Evolutionary conservation across 2,888 invertebrate genomes (phyloP), one percentile per base, ranked within the genome.

Genomic region (Ichneumoninae sp.): DNA sequence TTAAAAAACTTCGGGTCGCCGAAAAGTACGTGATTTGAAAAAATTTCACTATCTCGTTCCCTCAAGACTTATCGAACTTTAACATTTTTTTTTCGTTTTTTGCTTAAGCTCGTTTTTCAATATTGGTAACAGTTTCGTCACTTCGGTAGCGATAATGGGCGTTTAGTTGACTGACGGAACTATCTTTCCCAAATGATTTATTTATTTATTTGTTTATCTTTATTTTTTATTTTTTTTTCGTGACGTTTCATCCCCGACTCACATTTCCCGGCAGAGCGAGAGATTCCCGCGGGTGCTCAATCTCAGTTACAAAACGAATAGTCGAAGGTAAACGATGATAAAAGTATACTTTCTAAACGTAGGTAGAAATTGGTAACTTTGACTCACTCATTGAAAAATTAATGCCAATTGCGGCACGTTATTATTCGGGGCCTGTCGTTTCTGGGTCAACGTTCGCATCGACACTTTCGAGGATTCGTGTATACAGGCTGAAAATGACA

Each of bases 301-400:
- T 93, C 92, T 93, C 91, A 92, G 89, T 92, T 93, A 93, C 89
- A 92, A 93, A 93, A 92, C 90, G 90, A 92, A 92, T 91, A 90
- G 89, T 92, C 90, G 90, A 92, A 91, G 90, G 89, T 93, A 91
- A 93, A 93, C 90, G 90, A 92, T 89, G 92, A 93, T 91, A 90
- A 92, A 92, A 93, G 91, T 86, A 84, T 89, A 88, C 87, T 91
- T 90, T 89, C 89, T 92, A 90, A 93, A 92, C 92, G 89, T 92
- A 93, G 90, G 89, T 92, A 93, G 90, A 93, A 93, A 93, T 92
- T 93, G 93, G 92, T 93, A 93, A 93, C 93, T 93, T 92, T 92
- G 91, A 93, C 92, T 93, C 93, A 93, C 92, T 92, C 93, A 91
- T 91, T 91, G 92, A 91, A 91, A 92, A 93, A 91, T 90, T 92